Conservation (phyloP, 2,888 invertebrate genomes). For the Caenorhabditis japonica region DNA sequence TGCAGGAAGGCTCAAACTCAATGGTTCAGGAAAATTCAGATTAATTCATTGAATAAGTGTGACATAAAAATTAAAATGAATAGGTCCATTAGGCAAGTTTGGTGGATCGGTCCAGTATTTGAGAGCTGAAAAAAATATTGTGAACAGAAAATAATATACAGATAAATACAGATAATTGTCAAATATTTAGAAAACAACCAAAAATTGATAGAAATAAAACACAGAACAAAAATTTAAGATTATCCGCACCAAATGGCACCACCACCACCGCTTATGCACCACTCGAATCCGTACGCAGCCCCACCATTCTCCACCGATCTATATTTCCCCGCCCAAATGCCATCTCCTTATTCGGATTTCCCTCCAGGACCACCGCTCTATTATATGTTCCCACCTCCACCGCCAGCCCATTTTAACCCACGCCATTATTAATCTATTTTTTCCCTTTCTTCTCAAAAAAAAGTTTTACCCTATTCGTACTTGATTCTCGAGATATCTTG, state of each 20-base stretch:
- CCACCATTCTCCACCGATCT: conserved; percentile 3
- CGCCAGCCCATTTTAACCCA: neutral
- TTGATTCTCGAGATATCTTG: conserved; percentile 16
- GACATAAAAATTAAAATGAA: too few relatives aligned
- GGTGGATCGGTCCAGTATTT: too few relatives aligned
- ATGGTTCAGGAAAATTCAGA: too few relatives aligned
- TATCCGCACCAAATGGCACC: neutral
- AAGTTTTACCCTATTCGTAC: neutral
- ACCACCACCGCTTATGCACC: conserved; percentile 7
- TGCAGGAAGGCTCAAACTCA: too few relatives aligned
- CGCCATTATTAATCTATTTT: conserved; percentile 6
- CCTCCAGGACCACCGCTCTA: neutral
- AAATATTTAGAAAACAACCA: neutral
- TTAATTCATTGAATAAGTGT: too few relatives aligned
- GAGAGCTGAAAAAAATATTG: too few relatives aligned
- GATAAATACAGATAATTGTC: too few relatives aligned
- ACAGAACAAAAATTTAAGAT: too few relatives aligned
- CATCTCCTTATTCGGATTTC: neutral
- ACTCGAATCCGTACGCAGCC: neutral
- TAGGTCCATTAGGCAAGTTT: too few relatives aligned
- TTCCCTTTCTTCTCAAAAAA: neutral
- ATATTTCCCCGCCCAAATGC: neutral
- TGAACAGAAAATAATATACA: too few relatives aligned
- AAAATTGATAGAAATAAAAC: neutral
- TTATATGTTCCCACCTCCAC: conserved; percentile 12